Percentiles rank a stretch among this genome's conserved stretches.
Conservation (phyloP, 2,113 vertebrate species). For the Barbus barbus region DNA sequence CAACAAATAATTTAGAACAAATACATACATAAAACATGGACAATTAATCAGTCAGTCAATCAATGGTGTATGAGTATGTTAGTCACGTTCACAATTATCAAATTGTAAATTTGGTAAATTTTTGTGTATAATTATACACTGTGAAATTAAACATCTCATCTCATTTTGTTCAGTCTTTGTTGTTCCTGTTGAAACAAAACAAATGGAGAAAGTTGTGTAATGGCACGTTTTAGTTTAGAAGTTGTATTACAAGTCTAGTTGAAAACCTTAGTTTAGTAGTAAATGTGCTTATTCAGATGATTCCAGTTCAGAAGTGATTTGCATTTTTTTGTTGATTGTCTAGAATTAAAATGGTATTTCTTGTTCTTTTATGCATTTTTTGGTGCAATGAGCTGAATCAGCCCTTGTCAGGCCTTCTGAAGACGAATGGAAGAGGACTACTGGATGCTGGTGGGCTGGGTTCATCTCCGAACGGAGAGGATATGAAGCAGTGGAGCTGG, state of each 20-base stretch:
- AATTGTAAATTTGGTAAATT: no score
- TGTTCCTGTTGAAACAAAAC: not conserved
- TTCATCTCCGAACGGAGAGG: conserved; percentile 19
- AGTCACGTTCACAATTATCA: no score
- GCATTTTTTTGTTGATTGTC: no score
- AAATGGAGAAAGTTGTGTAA: not conserved
- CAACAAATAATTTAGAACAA: no score
- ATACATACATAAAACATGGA: no score
- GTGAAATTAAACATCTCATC: not conserved
- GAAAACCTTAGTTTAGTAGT: not conserved
- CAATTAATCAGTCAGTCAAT: no score
- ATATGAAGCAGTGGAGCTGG: conserved; percentile 25
- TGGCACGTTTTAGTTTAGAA: not conserved
- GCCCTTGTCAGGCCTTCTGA: conserved; percentile 17
- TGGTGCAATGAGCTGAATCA: not conserved
- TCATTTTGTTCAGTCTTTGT: not conserved
- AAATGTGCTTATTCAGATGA: not conserved
- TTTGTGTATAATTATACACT: not conserved
- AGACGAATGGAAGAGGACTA: conserved; percentile 13
- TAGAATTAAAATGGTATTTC: not conserved
- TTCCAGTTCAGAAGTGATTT: not conserved
- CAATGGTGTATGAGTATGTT: no score
- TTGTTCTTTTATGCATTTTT: not conserved
- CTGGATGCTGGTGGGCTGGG: conserved; percentile 1
- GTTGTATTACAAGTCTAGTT: not conserved